Conservation (phyloP, 2,797 vertebrate genomes). For the Zonotrichia albicollis region DNA sequence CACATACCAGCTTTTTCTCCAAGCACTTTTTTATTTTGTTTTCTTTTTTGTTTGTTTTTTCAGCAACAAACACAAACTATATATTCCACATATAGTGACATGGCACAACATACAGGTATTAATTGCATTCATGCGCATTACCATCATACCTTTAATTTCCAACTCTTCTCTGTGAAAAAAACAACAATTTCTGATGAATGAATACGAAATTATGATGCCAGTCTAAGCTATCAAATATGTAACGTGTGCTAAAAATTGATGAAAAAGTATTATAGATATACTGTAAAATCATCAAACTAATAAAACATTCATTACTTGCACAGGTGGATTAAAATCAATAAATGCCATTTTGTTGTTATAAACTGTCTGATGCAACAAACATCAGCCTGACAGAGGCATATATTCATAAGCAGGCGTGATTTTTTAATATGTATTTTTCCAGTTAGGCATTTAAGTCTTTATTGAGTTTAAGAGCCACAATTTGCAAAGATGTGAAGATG, state of each 20-base stretch:
- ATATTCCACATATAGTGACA: neutral
- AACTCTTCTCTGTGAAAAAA: neutral
- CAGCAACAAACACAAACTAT: neutral
- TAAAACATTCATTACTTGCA: constrained; percentile 47
- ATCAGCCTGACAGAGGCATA: neutral
- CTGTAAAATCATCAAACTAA: neutral
- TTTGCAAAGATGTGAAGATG: neutral
- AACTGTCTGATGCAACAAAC: constrained; percentile 37
- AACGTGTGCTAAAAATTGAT: neutral
- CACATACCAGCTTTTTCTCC: neutral
- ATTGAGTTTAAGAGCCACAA: neutral
- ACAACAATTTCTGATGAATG: neutral
- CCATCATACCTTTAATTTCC: neutral
- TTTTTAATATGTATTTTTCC: neutral
- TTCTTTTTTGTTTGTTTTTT: neutral
- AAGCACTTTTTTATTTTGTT: neutral
- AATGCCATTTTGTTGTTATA: constrained; percentile 33
- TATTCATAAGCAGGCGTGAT: neutral
- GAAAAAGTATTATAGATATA: neutral
- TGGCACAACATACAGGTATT: neutral
- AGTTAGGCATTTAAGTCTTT: neutral
- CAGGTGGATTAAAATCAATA: constrained; percentile 59
- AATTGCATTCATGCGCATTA: neutral
- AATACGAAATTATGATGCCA: neutral
- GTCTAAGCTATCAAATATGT: neutral